Evolutionary conservation across 1,140 invertebrate species (phyloP).

Genomic region (Neoseiulus cucumeris): DNA sequence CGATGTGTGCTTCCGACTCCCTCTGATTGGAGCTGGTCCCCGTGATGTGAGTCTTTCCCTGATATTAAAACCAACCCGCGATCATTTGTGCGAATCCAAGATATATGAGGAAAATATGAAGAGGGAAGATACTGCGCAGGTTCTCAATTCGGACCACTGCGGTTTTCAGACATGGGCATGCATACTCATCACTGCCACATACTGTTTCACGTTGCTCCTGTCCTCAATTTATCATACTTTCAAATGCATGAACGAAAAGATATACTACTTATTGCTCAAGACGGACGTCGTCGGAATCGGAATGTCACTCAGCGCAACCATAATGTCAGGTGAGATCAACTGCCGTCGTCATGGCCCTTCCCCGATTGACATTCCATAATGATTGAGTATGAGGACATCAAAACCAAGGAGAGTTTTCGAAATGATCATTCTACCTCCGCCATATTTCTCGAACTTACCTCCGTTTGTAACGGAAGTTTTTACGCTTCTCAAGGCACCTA

Average conservation of each 20-base stretch:
- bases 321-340: constrained; percentile 40
- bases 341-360: no score
- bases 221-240: constrained; percentile 85
- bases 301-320: constrained; percentile 72
- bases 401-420: no score
- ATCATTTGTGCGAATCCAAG: not conserved
- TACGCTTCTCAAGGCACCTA: constrained; percentile 45
- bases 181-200: not conserved
- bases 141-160: not conserved
- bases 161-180: not conserved
- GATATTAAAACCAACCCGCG: not conserved
- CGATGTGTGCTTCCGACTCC: constrained; percentile 41
- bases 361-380: no score
- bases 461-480: not conserved
- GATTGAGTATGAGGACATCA: no score
- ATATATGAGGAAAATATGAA: not conserved
- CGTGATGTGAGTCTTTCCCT: constrained; percentile 4
- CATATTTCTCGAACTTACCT: not conserved
- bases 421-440: not conserved
- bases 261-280: constrained; percentile 64
- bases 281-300: constrained; percentile 84
- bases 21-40: constrained; percentile 22
- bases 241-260: constrained; percentile 65
- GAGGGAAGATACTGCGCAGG: no score
- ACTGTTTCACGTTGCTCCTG: constrained; percentile 43